Conservation (phyloP, 2,797 vertebrate species). For the Pyrocephalus nanus region DNA sequence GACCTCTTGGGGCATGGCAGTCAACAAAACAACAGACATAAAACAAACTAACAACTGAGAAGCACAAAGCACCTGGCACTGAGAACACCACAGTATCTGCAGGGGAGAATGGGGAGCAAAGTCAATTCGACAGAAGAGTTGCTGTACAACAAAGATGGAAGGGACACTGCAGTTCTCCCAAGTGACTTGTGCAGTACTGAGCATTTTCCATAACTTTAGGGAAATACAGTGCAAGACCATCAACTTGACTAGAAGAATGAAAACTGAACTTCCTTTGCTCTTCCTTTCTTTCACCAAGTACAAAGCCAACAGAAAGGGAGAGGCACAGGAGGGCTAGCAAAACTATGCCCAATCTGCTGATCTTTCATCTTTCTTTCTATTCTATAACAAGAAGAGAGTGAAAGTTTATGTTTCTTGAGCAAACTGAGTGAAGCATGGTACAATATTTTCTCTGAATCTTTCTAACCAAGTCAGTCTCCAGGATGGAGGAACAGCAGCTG, state of each 20-base stretch:
- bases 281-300: background rate
- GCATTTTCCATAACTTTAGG: background rate
- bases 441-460: background rate
- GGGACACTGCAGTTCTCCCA: background rate
- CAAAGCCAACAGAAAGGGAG: background rate
- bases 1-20: fast-evolving
- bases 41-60: background rate
- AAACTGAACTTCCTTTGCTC: background rate
- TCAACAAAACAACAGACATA: background rate
- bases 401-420: background rate
- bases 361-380: background rate
- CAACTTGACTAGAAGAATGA: background rate
- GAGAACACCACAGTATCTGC: background rate
- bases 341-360: background rate
- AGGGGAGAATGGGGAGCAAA: background rate
- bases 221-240: background rate
- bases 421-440: background rate
- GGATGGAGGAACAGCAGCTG: background rate
- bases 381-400: background rate
- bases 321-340: background rate
- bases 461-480: background rate
- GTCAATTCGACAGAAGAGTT: background rate
- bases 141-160: background rate
- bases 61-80: background rate
- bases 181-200: background rate